Evolutionary conservation across 2,113 vertebrate species (phyloP).

Genomic region (Bubo bubo): DNA sequence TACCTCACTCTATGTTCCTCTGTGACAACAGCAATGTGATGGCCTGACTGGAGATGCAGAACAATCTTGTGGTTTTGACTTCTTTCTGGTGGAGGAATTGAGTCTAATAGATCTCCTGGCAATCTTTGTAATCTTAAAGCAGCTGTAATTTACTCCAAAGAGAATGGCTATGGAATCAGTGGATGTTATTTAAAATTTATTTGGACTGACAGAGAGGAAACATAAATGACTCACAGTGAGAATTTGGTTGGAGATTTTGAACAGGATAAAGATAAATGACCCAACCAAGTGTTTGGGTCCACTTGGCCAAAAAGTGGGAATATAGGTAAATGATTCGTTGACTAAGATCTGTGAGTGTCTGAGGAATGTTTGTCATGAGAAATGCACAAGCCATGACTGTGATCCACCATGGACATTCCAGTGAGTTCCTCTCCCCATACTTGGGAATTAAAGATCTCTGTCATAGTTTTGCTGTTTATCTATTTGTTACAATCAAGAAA

Average conservation of each 20-base stretch:
- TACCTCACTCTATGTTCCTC: neutral
- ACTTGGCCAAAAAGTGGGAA: neutral
- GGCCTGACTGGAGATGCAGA: neutral
- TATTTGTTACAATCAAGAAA: neutral
- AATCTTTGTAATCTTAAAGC: neutral
- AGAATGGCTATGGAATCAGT: neutral
- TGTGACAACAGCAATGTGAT: neutral
- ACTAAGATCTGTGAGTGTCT: neutral
- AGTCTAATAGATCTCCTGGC: neutral
- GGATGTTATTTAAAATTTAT: neutral
- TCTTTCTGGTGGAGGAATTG: neutral
- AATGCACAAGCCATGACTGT: neutral
- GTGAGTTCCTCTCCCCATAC: neutral
- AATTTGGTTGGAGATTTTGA: neutral
- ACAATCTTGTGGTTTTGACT: neutral
- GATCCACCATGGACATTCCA: neutral
- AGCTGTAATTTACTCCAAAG: neutral
- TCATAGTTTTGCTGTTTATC: neutral
- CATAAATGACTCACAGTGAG: neutral
- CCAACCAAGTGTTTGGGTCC: neutral
- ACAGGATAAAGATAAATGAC: neutral
- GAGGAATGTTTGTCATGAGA: neutral
- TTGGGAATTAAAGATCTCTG: neutral
- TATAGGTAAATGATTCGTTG: neutral
- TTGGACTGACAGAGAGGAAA: neutral